These are phyloP conservation scores for Encarsia formosa DNA, from an alignment of 2,888 invertebrate genomes.

Conservation along the genomic window DNA sequence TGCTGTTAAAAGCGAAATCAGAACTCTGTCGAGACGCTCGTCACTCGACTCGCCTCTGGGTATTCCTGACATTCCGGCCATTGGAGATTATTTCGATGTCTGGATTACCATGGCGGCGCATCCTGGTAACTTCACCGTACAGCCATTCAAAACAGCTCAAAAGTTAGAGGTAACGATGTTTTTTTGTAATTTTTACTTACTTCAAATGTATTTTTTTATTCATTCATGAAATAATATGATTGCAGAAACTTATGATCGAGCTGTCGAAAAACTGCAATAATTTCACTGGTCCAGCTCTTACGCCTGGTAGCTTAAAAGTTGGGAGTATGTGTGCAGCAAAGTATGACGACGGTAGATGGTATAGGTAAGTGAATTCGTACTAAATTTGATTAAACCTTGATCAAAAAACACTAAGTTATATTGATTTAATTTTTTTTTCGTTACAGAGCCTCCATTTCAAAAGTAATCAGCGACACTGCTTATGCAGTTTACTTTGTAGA, in stretches of 20 bases:
- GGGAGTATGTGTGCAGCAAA: constrained; percentile 69
- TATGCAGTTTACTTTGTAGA: constrained; percentile 64
- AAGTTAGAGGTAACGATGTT: constrained; percentile 28
- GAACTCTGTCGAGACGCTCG: neutral
- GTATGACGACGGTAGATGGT: constrained; percentile 66
- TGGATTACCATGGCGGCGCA: constrained; percentile 60
- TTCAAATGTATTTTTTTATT: neutral
- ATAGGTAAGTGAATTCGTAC: constrained; percentile 58
- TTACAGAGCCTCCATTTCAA: constrained; percentile 54
- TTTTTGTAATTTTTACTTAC: neutral
- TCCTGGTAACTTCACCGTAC: constrained; percentile 69
- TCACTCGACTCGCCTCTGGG: constrained; percentile 38
- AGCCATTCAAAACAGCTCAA: constrained; percentile 33
- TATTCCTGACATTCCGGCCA: constrained; percentile 50
- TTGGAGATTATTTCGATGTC: constrained; percentile 59
- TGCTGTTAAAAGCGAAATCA: constrained; percentile 5
- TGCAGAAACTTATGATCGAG: constrained; percentile 60
- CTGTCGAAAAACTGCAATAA: constrained; percentile 62
- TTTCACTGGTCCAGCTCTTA: constrained; percentile 53
- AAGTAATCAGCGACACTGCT: constrained; percentile 55
- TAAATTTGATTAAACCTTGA: neutral
- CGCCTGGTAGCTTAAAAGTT: constrained; percentile 47
- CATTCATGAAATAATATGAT: neutral
- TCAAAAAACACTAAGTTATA: neutral
- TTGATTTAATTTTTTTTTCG: constrained; percentile 4